Conservation (phyloP, 2,113 vertebrate species). For the Macquaria ambigua region DNA sequence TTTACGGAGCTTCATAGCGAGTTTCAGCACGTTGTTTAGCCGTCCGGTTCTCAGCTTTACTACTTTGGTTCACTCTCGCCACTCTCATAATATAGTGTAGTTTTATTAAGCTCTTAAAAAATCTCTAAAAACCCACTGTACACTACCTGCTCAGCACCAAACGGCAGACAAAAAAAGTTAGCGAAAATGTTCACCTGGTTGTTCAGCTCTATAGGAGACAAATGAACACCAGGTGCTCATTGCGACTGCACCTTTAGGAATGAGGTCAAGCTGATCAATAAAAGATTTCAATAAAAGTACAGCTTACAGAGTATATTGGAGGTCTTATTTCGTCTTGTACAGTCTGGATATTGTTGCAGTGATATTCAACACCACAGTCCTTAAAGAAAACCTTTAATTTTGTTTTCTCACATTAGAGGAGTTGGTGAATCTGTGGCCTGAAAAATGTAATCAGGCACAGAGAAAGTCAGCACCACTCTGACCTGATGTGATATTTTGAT, state of each 20-base stretch:
- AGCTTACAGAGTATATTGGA: neutral
- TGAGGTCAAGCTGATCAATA: neutral
- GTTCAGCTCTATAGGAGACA: neutral
- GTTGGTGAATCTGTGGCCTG: constrained; percentile 6
- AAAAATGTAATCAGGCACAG: neutral
- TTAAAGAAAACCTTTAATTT: neutral
- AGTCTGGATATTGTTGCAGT: neutral
- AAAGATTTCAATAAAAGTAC: neutral
- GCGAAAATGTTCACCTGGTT: neutral
- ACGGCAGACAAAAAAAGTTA: neutral
- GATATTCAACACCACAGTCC: neutral
- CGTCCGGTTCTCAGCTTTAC: no score
- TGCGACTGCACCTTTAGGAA: neutral
- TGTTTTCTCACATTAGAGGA: neutral
- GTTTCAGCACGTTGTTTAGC: no score
- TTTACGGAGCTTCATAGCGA: neutral
- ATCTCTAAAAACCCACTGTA: no score
- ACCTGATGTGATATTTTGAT: constrained; percentile 44
- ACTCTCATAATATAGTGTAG: neutral
- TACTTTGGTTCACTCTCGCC: no score
- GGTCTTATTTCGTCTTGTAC: neutral
- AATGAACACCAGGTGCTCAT: neutral
- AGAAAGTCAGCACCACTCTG: neutral
- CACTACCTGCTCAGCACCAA: neutral
- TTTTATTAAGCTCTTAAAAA: neutral